A percentile compares a stretch with the other conserved stretches of the same genome.
Conservation (phyloP, 2,888 invertebrate species). For the Spilarctia lutea region DNA sequence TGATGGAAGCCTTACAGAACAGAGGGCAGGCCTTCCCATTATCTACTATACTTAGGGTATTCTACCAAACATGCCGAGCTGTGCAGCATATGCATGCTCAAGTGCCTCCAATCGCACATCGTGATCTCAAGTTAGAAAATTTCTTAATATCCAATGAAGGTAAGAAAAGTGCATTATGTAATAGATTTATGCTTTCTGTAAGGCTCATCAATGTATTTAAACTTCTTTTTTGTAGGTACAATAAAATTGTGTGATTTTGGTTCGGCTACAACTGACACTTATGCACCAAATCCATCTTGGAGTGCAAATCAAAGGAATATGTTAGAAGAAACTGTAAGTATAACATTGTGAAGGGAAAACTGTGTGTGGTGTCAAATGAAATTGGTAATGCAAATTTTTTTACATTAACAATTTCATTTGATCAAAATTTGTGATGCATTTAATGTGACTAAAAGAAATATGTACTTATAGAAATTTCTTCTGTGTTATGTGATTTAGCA, state of each 20-base stretch:
- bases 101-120: constrained; percentile 95
- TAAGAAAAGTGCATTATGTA: constrained; percentile 50
- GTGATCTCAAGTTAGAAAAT: constrained; percentile 99
- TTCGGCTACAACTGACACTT: constrained; percentile 94
- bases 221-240: constrained; percentile 69
- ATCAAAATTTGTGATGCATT: background rate
- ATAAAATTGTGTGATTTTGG: constrained; percentile 99
- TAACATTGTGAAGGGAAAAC: background rate
- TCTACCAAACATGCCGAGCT: constrained; percentile 96
- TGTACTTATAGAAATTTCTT: no score
- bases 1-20: constrained; percentile 88
- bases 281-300: constrained; percentile 95
- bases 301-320: constrained; percentile 95
- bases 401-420: background rate
- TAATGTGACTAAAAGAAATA: background rate
- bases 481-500: background rate
- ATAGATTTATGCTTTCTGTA: background rate
- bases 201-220: background rate
- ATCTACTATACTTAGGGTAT: constrained; percentile 92
- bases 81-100: constrained; percentile 98
- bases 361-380: background rate
- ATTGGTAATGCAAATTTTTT: background rate
- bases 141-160: constrained; percentile 95
- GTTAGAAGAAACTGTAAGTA: constrained; percentile 96
- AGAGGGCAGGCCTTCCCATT: constrained; percentile 88